phyloP scores from a whole-genome alignment of 2,888 invertebrate species.

The Drosophila buzzatii region DNA sequence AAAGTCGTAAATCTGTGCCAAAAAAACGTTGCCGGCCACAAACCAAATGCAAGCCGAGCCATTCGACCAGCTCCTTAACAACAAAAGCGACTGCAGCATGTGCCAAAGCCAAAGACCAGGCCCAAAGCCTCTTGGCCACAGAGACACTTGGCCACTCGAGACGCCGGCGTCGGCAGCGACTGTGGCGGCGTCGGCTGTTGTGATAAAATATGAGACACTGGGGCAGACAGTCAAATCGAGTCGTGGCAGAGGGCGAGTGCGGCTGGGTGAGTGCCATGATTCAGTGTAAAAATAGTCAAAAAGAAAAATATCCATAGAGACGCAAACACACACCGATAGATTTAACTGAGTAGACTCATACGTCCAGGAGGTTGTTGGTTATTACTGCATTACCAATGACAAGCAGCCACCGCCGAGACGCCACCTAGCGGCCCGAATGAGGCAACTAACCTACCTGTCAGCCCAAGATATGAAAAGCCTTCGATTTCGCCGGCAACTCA shows the following conservation, averaged over 20 bases:
- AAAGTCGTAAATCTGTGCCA: conserved; percentile 81
- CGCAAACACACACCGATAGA: conserved; percentile 17
- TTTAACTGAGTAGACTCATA: conserved; percentile 48
- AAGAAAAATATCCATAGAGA: conserved; percentile 30
- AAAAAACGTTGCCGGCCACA: conserved; percentile 50
- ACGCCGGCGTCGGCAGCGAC: conserved; percentile 27
- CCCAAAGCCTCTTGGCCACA: conserved; percentile 59
- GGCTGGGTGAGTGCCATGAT: conserved; percentile 58
- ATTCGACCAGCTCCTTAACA: conserved; percentile 55
- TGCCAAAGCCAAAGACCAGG: conserved; percentile 67
- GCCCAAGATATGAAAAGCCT: conserved; percentile 58
- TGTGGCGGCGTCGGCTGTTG: conserved; percentile 48
- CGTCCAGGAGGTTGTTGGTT: conserved; percentile 57
- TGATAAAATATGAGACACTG: conserved; percentile 81
- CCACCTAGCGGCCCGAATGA: conserved; percentile 69
- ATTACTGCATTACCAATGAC: conserved; percentile 65
- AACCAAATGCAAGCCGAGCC: conserved; percentile 12
- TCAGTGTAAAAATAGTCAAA: conserved; percentile 76
- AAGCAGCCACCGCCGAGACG: conserved; percentile 69
- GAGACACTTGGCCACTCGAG: conserved; percentile 80
- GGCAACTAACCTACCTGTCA: conserved; percentile 78
- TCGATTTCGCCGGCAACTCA: conserved; percentile 54
- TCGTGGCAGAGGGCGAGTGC: not conserved
- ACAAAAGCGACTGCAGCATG: conserved; percentile 73
- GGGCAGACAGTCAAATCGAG: conserved; percentile 74